Evolutionary conservation across 2,113 vertebrate species (phyloP), one percentile per base, ranked within the genome.

Genomic region (Gnathonemus longibarbis): DNA sequence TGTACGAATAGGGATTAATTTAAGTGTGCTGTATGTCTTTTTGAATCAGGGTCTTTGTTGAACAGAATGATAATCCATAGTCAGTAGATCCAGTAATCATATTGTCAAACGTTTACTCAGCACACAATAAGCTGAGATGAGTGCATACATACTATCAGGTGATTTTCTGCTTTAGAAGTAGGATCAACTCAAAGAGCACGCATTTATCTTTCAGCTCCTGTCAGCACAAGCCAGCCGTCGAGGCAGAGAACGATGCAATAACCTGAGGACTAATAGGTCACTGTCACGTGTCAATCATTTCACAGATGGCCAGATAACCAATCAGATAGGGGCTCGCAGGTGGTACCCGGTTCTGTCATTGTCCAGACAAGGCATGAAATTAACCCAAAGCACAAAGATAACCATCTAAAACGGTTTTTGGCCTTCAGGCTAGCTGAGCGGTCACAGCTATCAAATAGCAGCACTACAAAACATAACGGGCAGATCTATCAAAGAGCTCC

Each of bases 251-350:
- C 89, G 93, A 95, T 95, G 92, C 92, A 95, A 95, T 95, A 94
- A 91, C 89, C 92, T 91, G 92, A 93, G 94, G 94, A 93, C 93
- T 94, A 92, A 93, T 90, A 87, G 94, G 95, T 95, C 94, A 94
- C 95, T 96, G 95, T 95, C 95, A 95, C 93, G 94, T 96, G 95
- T 95, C 95, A 95, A 93, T 96, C 95, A 95, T 92, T 92, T 93
- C 92, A 93, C 94, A 93, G 93, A 93, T 92, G 52, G 92, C 95
- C 94, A 95, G 95, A 96, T 94, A 92, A 52, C 89, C 88, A 53
- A 35, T 66, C 80, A 90, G 92, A 94, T 94, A 92, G 92, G 89
- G 13, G 46, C 53, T 92, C 39, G 21, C 91, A 49, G 89, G 62
- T 77, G 91, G 93, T 94, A 92, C 91, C 84, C 42, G 49, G n/a